Percentiles rank a stretch among this genome's conserved stretches.
These are phyloP conservation scores for Adelosebastes latens DNA, from an alignment of 2,797 vertebrate genomes.

Conservation along the genomic window DNA sequence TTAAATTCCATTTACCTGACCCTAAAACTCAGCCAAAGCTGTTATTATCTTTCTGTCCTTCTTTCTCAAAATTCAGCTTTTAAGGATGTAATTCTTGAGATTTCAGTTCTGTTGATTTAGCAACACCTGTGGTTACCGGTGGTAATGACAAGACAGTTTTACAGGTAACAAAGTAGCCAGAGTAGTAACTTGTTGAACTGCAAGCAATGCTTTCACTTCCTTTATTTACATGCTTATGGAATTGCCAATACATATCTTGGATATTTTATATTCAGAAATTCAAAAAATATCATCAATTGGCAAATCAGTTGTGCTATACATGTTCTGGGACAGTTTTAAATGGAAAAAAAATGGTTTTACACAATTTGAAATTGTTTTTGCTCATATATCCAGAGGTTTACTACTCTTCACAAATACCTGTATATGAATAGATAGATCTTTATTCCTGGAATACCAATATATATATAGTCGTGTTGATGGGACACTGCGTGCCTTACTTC, in stretches of 20 bases:
- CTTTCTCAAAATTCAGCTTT: not conserved
- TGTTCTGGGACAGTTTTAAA: not conserved
- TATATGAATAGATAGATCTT: too few species aligned
- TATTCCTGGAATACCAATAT: too few species aligned
- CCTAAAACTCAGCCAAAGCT: not conserved
- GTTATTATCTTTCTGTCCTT: not conserved
- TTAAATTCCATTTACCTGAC: not conserved
- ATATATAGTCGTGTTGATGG: too few species aligned
- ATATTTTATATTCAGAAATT: not conserved
- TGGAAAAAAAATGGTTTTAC: not conserved
- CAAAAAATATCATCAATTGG: not conserved
- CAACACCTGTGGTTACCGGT: not conserved
- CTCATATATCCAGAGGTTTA: rapidly evolving
- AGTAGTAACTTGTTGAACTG: not conserved
- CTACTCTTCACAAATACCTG: not conserved
- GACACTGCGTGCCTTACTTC: too few species aligned
- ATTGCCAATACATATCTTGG: too few species aligned
- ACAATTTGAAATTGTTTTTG: not conserved
- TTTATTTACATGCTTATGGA: not conserved
- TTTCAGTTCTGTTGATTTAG: not conserved
- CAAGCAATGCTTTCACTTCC: not conserved
- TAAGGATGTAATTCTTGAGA: not conserved
- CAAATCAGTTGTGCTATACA: not conserved
- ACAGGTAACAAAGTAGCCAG: not conserved
- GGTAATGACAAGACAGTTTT: not conserved